These are phyloP conservation scores for Cotesia congregata DNA, from an alignment of 2,888 invertebrate genomes.

Conservation along the genomic window DNA sequence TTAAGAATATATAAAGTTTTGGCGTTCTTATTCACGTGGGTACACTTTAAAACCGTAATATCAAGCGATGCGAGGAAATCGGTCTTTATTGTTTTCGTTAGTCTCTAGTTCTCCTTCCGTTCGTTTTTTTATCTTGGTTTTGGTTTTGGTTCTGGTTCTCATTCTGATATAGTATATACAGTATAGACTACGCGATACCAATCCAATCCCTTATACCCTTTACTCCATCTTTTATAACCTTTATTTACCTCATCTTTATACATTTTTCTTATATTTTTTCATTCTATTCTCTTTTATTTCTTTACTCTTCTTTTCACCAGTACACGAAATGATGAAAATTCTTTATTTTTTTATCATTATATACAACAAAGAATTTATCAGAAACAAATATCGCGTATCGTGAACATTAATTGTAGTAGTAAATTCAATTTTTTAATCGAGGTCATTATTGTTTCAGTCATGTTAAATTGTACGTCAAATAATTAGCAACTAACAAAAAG, in stretches of 20 bases:
- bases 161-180: neutral
- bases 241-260: neutral
- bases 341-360: neutral
- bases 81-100: conserved; percentile 68
- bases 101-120: conserved; percentile 50
- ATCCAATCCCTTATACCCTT: neutral
- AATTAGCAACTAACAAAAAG: neutral
- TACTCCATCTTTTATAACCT: neutral
- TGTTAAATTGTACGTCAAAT: neutral
- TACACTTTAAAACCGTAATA: conserved; percentile 14
- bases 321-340: neutral
- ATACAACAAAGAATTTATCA: neutral
- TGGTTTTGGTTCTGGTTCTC: conserved; percentile 36
- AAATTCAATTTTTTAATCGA: no score
- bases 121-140: conserved; percentile 45
- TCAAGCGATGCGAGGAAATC: conserved; percentile 59
- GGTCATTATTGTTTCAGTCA: no score
- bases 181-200: no score
- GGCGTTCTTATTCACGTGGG: conserved; percentile 24
- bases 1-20: conserved; percentile 11
- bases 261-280: neutral
- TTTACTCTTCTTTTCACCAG: neutral
- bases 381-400: neutral
- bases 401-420: no score
- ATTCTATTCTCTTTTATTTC: neutral